Evolutionary conservation across 2,113 vertebrate species (phyloP), one percentile per base, ranked within the genome.

Genomic region (Pterocles gutturalis): DNA sequence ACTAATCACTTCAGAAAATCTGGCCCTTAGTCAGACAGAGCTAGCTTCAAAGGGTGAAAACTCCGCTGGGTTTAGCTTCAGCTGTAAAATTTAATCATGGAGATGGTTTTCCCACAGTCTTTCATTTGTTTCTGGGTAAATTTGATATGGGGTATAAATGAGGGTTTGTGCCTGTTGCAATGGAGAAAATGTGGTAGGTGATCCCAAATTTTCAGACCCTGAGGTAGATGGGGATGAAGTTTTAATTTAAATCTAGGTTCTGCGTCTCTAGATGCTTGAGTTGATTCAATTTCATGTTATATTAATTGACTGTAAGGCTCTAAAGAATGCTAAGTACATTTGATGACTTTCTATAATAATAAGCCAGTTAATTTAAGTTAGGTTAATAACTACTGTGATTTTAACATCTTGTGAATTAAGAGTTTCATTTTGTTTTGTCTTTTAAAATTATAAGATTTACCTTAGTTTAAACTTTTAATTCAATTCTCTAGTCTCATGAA

Each of bases 221-320:
- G 66, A 84, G 94, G 92, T 95, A 76, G 89, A 84, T 49, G 61
- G 57, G 69, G 57, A 36, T 95, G 86, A 94, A 95, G 66, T 94
- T 93, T 91, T 93, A 73, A 92, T 95, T 96, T 95, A 91, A 95
- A 96, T 95, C 87, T 93, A 71, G 80, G 86, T 96, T 97, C 77
- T 3, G 3, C 4, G 89, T 97, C 89, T 96, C 96, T 73, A 79
- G 96, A 72, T 96, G 95, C 89, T 92, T 25, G 31, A 92, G 90
- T 93, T 87, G 95, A 85, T 95, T 97, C 95, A 94, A 89, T 97
- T 97, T 95, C 92, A 66, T 95, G 83, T 96, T 97, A 46, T 89
- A 95, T 96, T 97, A 97, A 97, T 97, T 95, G 94, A 85, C 83
- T 91, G 20, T 65, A 72, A 79, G 83, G 80, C 95, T 96, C 91